Percentiles rank a stretch among this genome's conserved stretches.
These are phyloP conservation scores for Pherbina coryleti DNA, from an alignment of 2,888 invertebrate genomes.

Conservation along the genomic window DNA sequence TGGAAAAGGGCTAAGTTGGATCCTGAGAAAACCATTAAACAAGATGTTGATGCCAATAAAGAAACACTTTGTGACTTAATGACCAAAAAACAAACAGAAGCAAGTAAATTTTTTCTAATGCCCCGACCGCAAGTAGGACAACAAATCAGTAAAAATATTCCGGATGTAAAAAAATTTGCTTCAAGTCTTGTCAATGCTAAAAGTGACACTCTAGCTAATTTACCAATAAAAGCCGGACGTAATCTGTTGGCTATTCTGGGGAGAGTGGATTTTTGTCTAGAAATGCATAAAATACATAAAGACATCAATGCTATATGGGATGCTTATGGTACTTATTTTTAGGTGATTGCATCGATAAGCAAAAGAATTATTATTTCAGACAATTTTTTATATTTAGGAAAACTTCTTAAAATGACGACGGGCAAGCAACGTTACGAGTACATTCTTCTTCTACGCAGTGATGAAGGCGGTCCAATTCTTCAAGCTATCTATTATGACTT, in stretches of 20 bases:
- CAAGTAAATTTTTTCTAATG: conserved; percentile 42
- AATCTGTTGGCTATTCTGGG: conserved; percentile 57
- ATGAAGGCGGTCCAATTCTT: conserved; percentile 60
- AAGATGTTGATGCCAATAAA: background rate
- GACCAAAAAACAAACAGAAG: conserved; percentile 45
- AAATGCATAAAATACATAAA: conserved; percentile 57
- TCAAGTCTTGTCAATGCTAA: background rate
- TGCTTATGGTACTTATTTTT: conserved; percentile 58
- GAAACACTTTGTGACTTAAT: background rate
- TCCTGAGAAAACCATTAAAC: conserved; percentile 11
- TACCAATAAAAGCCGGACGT: conserved; percentile 50
- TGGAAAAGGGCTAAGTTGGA: conserved; percentile 39
- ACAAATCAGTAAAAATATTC: background rate
- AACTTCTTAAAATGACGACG: conserved; percentile 56
- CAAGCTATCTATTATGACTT: conserved; percentile 65
- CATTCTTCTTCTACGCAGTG: conserved; percentile 58
- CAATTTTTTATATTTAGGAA: conserved; percentile 52
- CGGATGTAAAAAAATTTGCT: background rate
- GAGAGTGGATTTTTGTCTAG: conserved; percentile 59
- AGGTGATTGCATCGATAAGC: background rate
- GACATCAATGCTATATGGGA: conserved; percentile 60
- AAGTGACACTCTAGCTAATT: background rate
- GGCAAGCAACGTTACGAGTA: conserved; percentile 59
- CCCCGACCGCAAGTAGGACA: conserved; percentile 43
- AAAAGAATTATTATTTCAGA: background rate